Base-by-base conservation (phyloP, 2,113 vertebrate species). In the Hypomesus transpacificus region DNA sequence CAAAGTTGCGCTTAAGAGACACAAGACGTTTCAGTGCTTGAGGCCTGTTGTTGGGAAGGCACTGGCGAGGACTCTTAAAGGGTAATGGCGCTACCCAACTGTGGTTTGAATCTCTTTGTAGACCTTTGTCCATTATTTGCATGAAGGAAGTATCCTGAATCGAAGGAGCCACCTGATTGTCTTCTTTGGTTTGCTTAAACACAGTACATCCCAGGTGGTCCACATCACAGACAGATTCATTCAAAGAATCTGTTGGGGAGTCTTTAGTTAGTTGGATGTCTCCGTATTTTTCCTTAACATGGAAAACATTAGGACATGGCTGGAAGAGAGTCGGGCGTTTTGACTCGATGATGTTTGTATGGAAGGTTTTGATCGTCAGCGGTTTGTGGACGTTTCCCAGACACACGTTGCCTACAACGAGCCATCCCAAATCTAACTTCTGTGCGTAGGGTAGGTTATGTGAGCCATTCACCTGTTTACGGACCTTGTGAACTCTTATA, bases 281-380 rank as follows among this genome's bases (percentile, higher is more conserved):
- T 9, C 56, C 52, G 1, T 17, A 16, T 56, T 54, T 70, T 20
- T 67, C 71, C 50, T 21, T 71, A 18, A 20, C 16, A 18, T 14
- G 28, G 60, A 70, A 66, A 46, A 39, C 34, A 6, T 67, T 67
- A 2, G 24, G 64, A 21, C 39, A 74, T 16, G 72, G 57, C 2
- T 4, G 18, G 13, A 74, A 54, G 18, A 61, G 14, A 8, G 65
- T 59, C 3, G 65, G 65, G 1, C 9, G 31, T 31, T 46, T 24
- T 3, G 31, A 52, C 39, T 28, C 53, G 5, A 17, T 18, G n/a
- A n/a, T 75, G 70, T 83, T 74, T 72, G 68, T 74, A 65, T 76
- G 59, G 70, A 56, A 56, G 2, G 54, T 56, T 7, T 14, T 20
- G 5, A 56, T n/a, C 17, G 54, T 7, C 17, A 56, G 54, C 14